Evolutionary conservation across 1,140 invertebrate genomes (phyloP), one percentile per base, ranked within the genome.

Genomic region (Macrostomum lignano): DNA sequence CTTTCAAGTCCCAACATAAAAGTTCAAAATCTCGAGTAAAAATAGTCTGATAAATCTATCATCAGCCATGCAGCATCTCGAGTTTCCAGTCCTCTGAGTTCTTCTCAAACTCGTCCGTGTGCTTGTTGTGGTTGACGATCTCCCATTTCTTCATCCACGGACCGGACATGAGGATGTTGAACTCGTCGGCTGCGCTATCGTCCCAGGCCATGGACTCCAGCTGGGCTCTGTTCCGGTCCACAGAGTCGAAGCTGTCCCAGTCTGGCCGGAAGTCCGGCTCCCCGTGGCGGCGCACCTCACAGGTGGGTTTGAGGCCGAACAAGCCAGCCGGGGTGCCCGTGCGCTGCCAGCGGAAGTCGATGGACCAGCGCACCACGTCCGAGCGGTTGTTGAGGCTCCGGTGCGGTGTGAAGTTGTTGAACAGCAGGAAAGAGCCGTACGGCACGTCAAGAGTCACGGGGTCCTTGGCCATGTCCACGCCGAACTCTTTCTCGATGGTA

Each of bases 131-230:
- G 37, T 54, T 43, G 21, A 45, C 45, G 2, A 52, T 43, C 13
- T 50, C 42, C 51, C 51, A 54, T 17, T 44, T 38, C 14, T 42
- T 42, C 21, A 54, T 52, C 51, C 51, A 54, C 1, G 51, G 51
- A 4, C 51, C 51, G 6, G 48, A 44, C 4, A 54, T 41, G 5
- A 44, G 46, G 5, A 49, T 51, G 33, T 51, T 46, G 36, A 52
- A 45, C 2, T 42, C 48, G 3, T 43, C 40, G 28, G 45, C 42
- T 31, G n/a, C n/a, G n/a, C n/a, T n/a, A n/a, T n/a, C n/a, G n/a
- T n/a, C n/a, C n/a, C n/a, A n/a, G n/a, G n/a, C n/a, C n/a, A n/a
- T n/a, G n/a, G 26, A 28, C 17, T 47, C 43, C 23, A 44, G 41
- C 42, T 45, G 46, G n/a, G 41, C 37, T 29, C 42, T 41, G 35